A percentile compares a stretch with the other conserved stretches of the same genome.
Evolutionary conservation across 2,888 invertebrate genomes (phyloP).

Genomic region (Netelia virgata): DNA sequence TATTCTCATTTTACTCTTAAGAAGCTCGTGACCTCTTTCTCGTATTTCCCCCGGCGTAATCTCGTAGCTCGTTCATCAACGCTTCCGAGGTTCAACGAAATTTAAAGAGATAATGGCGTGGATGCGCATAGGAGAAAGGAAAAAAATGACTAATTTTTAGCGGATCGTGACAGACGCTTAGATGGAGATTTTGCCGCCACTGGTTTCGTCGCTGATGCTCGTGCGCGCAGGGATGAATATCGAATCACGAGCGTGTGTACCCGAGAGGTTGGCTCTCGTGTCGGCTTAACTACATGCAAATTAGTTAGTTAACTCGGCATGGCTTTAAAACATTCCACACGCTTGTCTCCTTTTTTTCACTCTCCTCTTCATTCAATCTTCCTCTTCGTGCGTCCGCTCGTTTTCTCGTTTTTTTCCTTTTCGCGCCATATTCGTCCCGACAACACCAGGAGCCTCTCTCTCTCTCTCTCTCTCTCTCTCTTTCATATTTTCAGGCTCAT

Average conservation of each 20-base stretch:
- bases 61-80: too few species aligned
- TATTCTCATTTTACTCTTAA: neutral
- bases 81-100: too few species aligned
- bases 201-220: neutral
- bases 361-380: conserved; percentile 35
- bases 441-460: conserved; percentile 20
- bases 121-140: conserved; percentile 7
- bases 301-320: conserved; percentile 66
- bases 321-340: conserved; percentile 42
- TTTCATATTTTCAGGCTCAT: conserved; percentile 29
- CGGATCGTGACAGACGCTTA: conserved; percentile 8
- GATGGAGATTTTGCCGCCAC: conserved; percentile 32
- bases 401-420: conserved; percentile 6
- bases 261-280: conserved; percentile 20
- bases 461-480: neutral
- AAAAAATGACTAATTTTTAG: conserved; percentile 23
- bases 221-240: conserved; percentile 43
- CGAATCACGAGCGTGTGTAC: conserved; percentile 25
- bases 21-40: neutral
- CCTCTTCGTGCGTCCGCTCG: conserved; percentile 12
- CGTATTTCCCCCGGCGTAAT: too few species aligned
- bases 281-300: conserved; percentile 65
- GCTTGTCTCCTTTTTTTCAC: conserved; percentile 22
- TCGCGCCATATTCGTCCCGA: conserved; percentile 1
- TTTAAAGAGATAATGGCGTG: conserved; percentile 5